These are phyloP conservation scores for Aelia acuminata DNA, from an alignment of 2,888 invertebrate genomes.

Conservation along the genomic window DNA sequence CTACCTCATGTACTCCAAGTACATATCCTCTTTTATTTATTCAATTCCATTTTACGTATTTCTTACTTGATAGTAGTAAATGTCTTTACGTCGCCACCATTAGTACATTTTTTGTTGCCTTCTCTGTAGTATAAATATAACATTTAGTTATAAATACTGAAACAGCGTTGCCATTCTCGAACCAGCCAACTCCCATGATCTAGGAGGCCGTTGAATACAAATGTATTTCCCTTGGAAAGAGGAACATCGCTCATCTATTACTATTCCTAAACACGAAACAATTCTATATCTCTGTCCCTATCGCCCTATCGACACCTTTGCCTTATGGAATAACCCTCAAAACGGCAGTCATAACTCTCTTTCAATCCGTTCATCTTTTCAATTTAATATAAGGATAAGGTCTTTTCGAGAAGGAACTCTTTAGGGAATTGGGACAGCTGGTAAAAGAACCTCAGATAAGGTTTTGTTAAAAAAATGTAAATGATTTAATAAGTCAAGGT, in stretches of 20 bases:
- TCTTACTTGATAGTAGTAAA: background rate
- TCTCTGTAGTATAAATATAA: background rate
- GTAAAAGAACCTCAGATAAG: no score
- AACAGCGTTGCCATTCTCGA: background rate
- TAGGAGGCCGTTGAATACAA: background rate
- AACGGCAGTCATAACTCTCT: background rate
- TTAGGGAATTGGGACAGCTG: background rate
- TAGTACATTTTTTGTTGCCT: background rate
- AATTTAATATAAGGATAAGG: background rate
- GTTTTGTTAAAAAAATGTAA: background rate
- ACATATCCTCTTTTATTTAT: background rate
- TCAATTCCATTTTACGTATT: background rate
- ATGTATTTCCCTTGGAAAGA: background rate
- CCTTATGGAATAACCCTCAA: background rate
- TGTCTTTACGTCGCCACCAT: background rate
- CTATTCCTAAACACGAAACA: slow-evolving; percentile 37
- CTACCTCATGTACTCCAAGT: background rate
- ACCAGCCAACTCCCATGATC: background rate
- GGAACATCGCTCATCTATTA: background rate
- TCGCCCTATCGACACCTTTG: background rate
- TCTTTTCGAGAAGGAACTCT: background rate
- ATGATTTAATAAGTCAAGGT: no score
- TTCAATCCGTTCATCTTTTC: background rate
- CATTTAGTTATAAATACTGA: background rate
- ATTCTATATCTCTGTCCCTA: background rate